A percentile compares a stretch with the other conserved stretches of the same genome.
phyloP scores from a whole-genome alignment of 2,888 invertebrate species.

The Apamea crenata region DNA sequence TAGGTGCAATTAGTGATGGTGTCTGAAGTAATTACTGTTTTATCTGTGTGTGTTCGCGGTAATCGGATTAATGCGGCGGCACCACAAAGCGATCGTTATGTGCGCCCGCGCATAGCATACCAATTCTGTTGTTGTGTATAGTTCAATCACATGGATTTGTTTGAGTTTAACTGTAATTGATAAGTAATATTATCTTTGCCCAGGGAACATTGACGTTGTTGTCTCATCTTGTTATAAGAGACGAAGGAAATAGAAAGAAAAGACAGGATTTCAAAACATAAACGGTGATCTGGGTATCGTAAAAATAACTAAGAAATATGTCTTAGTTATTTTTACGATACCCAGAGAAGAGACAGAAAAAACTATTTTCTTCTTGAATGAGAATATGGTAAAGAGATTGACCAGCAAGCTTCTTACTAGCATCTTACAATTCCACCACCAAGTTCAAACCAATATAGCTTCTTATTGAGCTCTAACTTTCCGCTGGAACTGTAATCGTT shows the following conservation, averaged over 20 bases:
- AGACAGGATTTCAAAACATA: neutral
- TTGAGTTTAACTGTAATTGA: constrained; percentile 18
- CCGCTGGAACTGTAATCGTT: neutral
- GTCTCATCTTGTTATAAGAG: neutral
- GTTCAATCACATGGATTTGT: constrained; percentile 26
- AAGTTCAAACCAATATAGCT: neutral
- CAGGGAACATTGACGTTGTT: neutral
- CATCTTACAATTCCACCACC: neutral
- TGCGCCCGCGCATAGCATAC: constrained; percentile 57
- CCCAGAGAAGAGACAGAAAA: neutral
- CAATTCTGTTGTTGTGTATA: constrained; percentile 42
- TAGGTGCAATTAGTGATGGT: constrained; percentile 58
- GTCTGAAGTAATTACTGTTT: constrained; percentile 58
- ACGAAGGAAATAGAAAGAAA: neutral
- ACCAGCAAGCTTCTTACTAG: too few species aligned
- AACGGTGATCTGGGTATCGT: too few species aligned
- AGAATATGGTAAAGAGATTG: neutral
- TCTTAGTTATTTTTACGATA: neutral
- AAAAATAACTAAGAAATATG: too few species aligned
- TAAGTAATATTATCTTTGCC: neutral
- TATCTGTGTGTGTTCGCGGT: constrained; percentile 64
- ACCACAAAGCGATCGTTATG: constrained; percentile 52
- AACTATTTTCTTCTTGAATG: neutral
- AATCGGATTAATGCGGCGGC: constrained; percentile 66
- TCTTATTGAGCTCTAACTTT: neutral